Percentiles rank a stretch among this genome's conserved stretches.
phyloP scores from a whole-genome alignment of 2,113 vertebrate species.

The Pongo pygmaeus region DNA sequence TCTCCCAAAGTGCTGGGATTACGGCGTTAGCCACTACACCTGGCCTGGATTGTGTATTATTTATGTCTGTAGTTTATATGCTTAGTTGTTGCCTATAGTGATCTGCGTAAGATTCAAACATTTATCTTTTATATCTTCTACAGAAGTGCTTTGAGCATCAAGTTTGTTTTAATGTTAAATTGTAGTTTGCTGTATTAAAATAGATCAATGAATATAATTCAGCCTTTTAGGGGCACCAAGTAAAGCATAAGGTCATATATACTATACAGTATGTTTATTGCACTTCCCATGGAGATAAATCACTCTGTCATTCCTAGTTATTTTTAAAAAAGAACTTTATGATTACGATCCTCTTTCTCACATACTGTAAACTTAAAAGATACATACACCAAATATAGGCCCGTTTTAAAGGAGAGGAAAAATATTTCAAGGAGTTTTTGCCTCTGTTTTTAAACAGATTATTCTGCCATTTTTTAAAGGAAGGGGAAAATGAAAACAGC shows the following conservation, averaged over 20 bases:
- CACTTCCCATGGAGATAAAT: background rate
- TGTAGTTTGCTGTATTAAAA: constrained; percentile 16
- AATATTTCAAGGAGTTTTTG: background rate
- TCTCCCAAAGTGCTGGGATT: no score
- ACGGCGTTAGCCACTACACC: no score
- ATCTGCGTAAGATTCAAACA: background rate
- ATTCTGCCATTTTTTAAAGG: constrained; percentile 22
- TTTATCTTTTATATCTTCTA: background rate
- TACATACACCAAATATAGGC: background rate
- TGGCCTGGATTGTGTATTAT: background rate
- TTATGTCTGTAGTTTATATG: constrained; percentile 8
- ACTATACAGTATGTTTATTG: background rate
- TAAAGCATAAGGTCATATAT: background rate
- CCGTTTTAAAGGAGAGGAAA: background rate
- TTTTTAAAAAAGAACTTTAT: background rate
- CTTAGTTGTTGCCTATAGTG: background rate
- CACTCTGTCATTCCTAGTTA: background rate
- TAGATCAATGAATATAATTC: background rate
- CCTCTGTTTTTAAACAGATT: constrained; percentile 22
- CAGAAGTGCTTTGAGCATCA: constrained; percentile 19
- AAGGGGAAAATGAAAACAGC: background rate
- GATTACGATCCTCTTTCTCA: background rate
- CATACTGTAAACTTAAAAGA: background rate
- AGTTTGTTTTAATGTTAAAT: background rate
- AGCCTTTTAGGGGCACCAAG: background rate